Base-by-base conservation (phyloP, 2,113 vertebrate species). In the Morphnarchus princeps region DNA sequence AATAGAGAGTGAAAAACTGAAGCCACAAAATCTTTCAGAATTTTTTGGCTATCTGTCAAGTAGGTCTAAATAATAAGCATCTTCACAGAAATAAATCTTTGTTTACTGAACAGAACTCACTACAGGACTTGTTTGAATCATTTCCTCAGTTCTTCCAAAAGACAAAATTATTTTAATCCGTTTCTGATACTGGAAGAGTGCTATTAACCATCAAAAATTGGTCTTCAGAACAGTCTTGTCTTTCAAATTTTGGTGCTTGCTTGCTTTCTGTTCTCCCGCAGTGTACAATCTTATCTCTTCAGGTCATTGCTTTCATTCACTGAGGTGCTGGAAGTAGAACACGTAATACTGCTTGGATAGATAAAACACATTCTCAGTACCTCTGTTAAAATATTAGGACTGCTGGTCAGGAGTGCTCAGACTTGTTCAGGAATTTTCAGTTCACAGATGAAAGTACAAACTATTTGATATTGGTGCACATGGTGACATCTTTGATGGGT, bases 381-480 rank as follows among this genome's bases (percentile, higher is more conserved):
- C n/a, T 91, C 90, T 83, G 63, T 59, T 82, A 94, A 96, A 93
- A 94, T 89, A 94, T 90, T 91, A 87, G 86, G 47, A 22, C 74
- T 95, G 45, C 71, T 91, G 89, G 71, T 63, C 89, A 88, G 61
- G 71, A 67, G 36, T 81, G 72, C 61, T 95, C 67, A 82, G 63
- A 73, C 54, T 76, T 81, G 79, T 49, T 92, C 76, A 80, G 83
- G 79, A 91, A 62, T 97, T 95, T 88, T 90, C 61, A 74, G 69
- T 76, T 95, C 84, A 82, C 72, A 97, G 94, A 84, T 95, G 92
- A 97, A 96, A 96, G 67, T 89, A 63, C 57, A 73, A 86, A 42
- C 28, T 82, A 43, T 88, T 86, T 87, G 72, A 77, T 95, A 89
- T 31, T 6, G 7, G 32, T 70, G 76, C 71, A 77, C 87, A 77